Base-by-base conservation (phyloP, 2,888 invertebrate species). In the Orthosia gothica region DNA sequence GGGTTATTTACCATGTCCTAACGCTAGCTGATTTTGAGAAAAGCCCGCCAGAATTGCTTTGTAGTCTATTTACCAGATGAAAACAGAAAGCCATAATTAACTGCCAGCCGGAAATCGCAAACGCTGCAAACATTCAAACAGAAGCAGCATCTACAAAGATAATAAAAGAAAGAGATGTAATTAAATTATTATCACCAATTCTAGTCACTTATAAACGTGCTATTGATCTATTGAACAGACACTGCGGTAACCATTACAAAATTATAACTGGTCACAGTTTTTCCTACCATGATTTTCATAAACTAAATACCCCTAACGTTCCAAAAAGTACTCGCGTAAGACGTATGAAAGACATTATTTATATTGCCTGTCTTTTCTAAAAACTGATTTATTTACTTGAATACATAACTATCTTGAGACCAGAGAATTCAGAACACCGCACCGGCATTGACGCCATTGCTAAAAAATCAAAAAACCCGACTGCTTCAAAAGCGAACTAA, bases 381-480 rank as follows among this genome's bases (percentile, higher is more conserved):
- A 63, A 71, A 59, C 26, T 59, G 26, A 63, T 45, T 76, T 76
- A 81, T 81, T 65, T 32, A 49, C 50, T 52, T 54, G 65, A 67
- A 69, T 62, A 66, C 32, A 66, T 71, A 50, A 69, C 32, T 55
- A 66, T 77, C 64, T 68, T 54, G 49, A 58, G 68, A 61, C 57
- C 45, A 61, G 40, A 61, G 61, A 45, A 45, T 20, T 20, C 15
- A 15, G 20, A 61, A 61, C 9, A 45, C 1, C 9, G 15, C 45
- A 20, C 45, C 15, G 15, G 20, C 23, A 55, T 45, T 20, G 12
- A 20, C 20, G n/a, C 2, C 45, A 20, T 45, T 61, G 20, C 45
- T 9, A 5, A 32, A 32, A 26, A 32, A 32, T n/a, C n/a, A n/a
- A n/a, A n/a, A n/a, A n/a, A n/a, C n/a, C n/a, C n/a, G n/a, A n/a